Evolutionary conservation across 2,797 vertebrate genomes (phyloP), one percentile per base, ranked within the genome.

Genomic region (Cossypha niveicapilla): DNA sequence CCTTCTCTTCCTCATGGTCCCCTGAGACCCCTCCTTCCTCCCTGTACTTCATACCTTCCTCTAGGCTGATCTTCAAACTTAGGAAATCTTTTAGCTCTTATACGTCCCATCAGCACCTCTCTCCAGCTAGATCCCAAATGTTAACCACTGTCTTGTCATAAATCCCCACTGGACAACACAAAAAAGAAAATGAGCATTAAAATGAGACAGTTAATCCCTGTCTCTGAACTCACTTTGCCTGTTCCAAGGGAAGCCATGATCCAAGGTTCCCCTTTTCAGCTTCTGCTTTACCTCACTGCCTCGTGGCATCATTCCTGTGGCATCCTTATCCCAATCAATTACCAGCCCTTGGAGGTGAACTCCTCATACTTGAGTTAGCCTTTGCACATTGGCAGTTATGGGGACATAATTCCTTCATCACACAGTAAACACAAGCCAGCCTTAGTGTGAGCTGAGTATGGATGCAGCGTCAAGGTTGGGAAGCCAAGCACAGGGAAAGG

Each of bases 401-500:
- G 32, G 2, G 7, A 48, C 25, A 5, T 17, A 47, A 54, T 18
- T 37, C 30, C 2, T 4, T 25, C 10, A 35, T 19, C 13, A 2
- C 39, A 32, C n/a, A 75, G 42, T 13, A 37, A 42, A 15, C 27
- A 62, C 22, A 27, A 37, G n/a, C 13, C 56, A 75, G 48, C 23
- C 47, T 19, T 1, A 25, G 54, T 0, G 0, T 6, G 13, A 28
- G 70, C 54, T 32, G 30, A n/a, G 35, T 1, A 1, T 6, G 32
- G 74, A 24, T 2, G 50, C 34, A 13, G 48, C 0, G 54, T 72
- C 83, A 50, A 27, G 76, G 76, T 24, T 86, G 94, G 57, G 90
- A 90, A 88, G 72, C 71, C 92, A 92, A 88, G 83, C 86, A 58
- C 30, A 39, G 32, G 39, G 48, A 86, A 83, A 77, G 27, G 75